Conservation (phyloP, 2,888 invertebrate genomes). For the Cybosia mesomella region DNA sequence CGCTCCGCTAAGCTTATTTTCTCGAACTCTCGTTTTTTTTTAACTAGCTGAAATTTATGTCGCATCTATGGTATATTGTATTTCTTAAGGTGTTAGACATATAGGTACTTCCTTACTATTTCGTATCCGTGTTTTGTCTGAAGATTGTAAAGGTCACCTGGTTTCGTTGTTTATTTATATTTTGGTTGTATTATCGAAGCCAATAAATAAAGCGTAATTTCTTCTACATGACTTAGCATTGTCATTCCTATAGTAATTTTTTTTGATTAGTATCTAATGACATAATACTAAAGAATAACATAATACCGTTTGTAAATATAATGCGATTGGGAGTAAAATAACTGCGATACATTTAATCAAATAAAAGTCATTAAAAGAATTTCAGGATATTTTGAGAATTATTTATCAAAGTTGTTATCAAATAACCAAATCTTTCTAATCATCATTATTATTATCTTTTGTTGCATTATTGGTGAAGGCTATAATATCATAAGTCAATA, state of each 20-base stretch:
- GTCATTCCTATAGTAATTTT: neutral
- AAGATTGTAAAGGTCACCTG: conserved; percentile 44
- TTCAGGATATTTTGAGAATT: neutral
- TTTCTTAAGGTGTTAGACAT: conserved; percentile 42
- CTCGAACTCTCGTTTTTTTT: conserved; percentile 27
- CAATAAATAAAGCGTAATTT: conserved; percentile 23
- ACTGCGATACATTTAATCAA: no score
- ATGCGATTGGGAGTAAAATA: no score
- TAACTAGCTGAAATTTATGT: conserved; percentile 48
- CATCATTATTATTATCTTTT: neutral
- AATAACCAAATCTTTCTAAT: neutral
- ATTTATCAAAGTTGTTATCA: neutral
- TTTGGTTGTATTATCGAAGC: conserved; percentile 6
- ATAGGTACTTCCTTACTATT: conserved; percentile 59
- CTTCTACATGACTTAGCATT: neutral
- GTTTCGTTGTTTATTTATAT: conserved; percentile 37
- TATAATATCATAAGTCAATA: neutral
- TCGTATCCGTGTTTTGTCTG: conserved; percentile 30
- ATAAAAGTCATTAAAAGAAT: neutral
- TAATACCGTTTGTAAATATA: neutral
- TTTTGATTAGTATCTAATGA: neutral
- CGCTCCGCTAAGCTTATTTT: conserved; percentile 63
- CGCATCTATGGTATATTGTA: conserved; percentile 38
- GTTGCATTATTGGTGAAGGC: neutral
- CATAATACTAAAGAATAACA: neutral